Evolutionary conservation across 2,797 vertebrate species (phyloP), one percentile per base, ranked within the genome.

Genomic region (Hemibagrus guttatus): DNA sequence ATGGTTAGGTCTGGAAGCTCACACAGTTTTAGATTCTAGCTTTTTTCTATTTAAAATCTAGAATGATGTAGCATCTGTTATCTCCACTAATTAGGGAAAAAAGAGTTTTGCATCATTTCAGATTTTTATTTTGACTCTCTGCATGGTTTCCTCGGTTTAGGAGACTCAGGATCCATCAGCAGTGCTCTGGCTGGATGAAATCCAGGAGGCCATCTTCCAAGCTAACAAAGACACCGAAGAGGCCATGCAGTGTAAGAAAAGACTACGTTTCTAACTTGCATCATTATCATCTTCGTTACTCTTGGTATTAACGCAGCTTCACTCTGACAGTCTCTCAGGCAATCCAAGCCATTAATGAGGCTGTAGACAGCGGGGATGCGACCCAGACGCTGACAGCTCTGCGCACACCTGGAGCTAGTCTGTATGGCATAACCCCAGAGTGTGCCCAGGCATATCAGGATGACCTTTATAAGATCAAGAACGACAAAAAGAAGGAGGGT

Each of bases 161-260:
- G 98, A 99, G 92, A 98, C 96, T 0, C 96, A 93, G 89, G 98
- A 99, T 89, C 97, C 98, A 14, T 99, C 98, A 42, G 98, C 98
- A 83, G 98, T 98, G 63, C 93, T 99, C 54, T 99, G 98, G 98
- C 89, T 99, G 92, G 98, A 99, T 94, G 98, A 99, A 95, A 99
- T 99, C 93, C 98, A 99, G 90, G 96, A 96, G 78, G 96, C 97
- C 6, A 93, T 99, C 90, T 92, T 96, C 52, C 96, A 91, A 87
- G 96, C 98, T 19, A 99, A 99, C 94, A 96, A 95, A 91, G 97
- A 99, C 89, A 98, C 97, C 0, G 94, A 96, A 68, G 98, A 99
- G 82, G 97, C 98, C 0, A 89, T 97, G 61, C 95, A 92, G 84
- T 99, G 98, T 99, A 96, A 89, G 96, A 94, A 66, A 64, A 17